phyloP scores from a whole-genome alignment of 53 echinoderm and acorn worm genomes.

The Paelopatides confundens region DNA sequence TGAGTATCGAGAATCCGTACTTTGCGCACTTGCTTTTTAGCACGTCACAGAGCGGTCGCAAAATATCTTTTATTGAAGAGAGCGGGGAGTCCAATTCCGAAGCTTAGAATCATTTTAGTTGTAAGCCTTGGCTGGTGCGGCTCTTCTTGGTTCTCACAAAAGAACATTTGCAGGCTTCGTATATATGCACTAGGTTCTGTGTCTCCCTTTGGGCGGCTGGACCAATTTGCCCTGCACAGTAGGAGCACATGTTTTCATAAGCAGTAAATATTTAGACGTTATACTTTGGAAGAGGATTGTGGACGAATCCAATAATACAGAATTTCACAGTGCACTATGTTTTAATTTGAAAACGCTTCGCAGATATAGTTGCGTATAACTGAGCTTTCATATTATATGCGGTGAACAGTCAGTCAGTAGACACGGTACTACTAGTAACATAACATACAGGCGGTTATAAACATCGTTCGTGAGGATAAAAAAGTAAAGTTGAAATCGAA shows the following conservation, averaged over 20 bases:
- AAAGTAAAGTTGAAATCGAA: neutral
- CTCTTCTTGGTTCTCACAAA: conserved; percentile 15
- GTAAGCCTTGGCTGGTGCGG: neutral
- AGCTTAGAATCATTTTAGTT: conserved; percentile 5
- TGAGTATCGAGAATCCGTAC: neutral
- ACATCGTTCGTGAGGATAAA: neutral
- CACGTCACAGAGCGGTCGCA: conserved; percentile 44
- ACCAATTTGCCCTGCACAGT: conserved; percentile 43
- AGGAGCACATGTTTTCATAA: conserved; percentile 36
- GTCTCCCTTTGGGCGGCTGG: conserved; percentile 37
- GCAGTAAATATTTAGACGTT: conserved; percentile 19
- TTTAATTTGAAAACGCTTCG: neutral
- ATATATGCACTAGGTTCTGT: neutral
- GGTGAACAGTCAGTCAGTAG: too few relatives aligned
- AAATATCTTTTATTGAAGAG: conserved; percentile 36
- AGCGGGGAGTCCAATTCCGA: conserved; percentile 37
- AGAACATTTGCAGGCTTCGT: neutral
- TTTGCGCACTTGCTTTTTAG: neutral
- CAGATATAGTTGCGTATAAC: too few relatives aligned
- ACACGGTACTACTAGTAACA: too few relatives aligned
- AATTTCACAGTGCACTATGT: neutral
- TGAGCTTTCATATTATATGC: too few relatives aligned
- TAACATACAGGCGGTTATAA: too few relatives aligned
- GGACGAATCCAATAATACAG: neutral
- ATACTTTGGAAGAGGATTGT: neutral